Evolutionary conservation across 2,113 vertebrate genomes (phyloP), one percentile per base, ranked within the genome.

Genomic region (Mormyrus iriodes): DNA sequence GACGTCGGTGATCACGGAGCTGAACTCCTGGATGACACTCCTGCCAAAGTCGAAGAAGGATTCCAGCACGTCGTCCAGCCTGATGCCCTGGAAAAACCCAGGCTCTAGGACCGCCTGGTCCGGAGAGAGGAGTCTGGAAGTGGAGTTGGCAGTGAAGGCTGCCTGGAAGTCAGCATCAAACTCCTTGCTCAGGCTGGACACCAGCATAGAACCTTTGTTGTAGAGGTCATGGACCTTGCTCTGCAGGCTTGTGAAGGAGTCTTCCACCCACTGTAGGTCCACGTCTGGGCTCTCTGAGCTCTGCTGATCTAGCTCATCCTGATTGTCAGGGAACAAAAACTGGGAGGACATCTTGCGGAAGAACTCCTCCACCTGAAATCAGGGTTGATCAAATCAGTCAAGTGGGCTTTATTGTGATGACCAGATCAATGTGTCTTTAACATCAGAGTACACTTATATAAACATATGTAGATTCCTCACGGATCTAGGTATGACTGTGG

Each of bases 131-230:
- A 92, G 91, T 69, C 92, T 91, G 4, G 91, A 51, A 0, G 95
- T 93, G 83, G 93, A 61, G 51, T 95, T 94, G 21, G 95, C 92
- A 88, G 93, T 92, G 86, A 97, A 96, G 90, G 95, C 94, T 0
- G 6, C 91, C 61, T 95, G 95, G 92, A 97, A 97, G 90, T 95
- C 92, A 51, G 93, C 92, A 53, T 97, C 96, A 73, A 97, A 96
- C 90, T 93, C 93, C 88, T 94, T 92, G 58, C 94, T 96, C 93
- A 96, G 95, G 91, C 90, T 94, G 91, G 90, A 95, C 90, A 96
- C 96, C 91, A 97, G 91, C 3, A 53, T 24, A 6, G 94, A 39
- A 88, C 95, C 97, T 88, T 88, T 95, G 88, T 96, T 94, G 91
- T 96, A 96, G 58, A 97, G 90, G 85, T 94, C 91, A 73, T 92